Conservation (phyloP, 2,888 invertebrate species). For the Chalcosyrphus nemorum region DNA sequence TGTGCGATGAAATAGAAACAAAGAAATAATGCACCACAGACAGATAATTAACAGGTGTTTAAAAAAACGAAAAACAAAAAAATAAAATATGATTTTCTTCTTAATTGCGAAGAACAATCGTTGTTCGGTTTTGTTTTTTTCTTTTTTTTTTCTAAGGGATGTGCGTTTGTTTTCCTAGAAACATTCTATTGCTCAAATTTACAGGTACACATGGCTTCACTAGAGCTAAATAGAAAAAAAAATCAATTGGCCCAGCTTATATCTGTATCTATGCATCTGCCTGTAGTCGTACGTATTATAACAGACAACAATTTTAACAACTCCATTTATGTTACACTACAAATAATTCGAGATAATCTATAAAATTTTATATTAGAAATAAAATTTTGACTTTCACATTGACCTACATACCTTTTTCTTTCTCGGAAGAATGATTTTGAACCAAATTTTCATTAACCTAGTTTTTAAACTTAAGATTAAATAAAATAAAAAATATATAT, state of each 20-base stretch:
- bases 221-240: constrained; percentile 43
- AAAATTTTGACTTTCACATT: constrained; percentile 40
- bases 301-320: constrained; percentile 69
- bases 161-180: not conserved
- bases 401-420: not conserved
- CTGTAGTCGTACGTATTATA: constrained; percentile 47
- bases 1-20: constrained; percentile 49
- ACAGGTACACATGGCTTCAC: constrained; percentile 63
- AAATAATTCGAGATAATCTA: constrained; percentile 64
- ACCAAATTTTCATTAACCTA: not conserved
- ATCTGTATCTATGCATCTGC: constrained; percentile 50
- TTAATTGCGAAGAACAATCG: constrained; percentile 52
- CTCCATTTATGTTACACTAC: constrained; percentile 40
- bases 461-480: not conserved
- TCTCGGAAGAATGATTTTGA: not conserved
- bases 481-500: not conserved
- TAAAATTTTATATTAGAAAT: constrained; percentile 43
- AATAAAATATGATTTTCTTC: constrained; percentile 17
- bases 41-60: constrained; percentile 56
- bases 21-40: constrained; percentile 43
- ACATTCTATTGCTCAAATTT: constrained; percentile 55
- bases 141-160: not conserved
- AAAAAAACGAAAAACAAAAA: not conserved
- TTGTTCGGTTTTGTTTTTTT: too few species aligned
- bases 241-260: constrained; percentile 22